phyloP scores from a whole-genome alignment of 2,797 vertebrate genomes.

The Silurus aristotelis region DNA sequence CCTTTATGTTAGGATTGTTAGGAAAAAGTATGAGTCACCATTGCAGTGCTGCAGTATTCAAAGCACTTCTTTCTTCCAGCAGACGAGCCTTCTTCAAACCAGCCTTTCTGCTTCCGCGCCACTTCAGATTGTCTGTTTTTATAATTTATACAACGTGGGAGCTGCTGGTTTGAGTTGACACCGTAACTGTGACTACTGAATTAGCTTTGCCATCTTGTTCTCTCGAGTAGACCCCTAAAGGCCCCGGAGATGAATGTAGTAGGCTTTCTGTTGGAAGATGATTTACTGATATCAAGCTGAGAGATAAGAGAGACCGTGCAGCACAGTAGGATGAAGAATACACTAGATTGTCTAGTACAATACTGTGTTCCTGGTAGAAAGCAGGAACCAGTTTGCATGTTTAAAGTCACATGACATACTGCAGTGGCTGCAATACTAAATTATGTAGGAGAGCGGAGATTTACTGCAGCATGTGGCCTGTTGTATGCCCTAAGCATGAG shows the following conservation, averaged over 20 bases:
- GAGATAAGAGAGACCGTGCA: background rate
- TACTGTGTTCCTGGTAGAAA: background rate
- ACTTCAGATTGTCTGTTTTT: constrained; percentile 31
- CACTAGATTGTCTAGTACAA: background rate
- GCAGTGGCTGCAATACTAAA: constrained; percentile 45
- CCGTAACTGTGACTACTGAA: constrained; percentile 35
- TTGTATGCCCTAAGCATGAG: constrained; percentile 33
- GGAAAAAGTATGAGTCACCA: constrained; percentile 33
- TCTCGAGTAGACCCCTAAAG: constrained; percentile 30
- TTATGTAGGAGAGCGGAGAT: constrained; percentile 50
- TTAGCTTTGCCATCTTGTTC: constrained; percentile 48
- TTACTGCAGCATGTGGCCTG: constrained; percentile 35
- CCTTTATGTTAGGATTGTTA: too few relatives aligned
- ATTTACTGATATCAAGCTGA: background rate
- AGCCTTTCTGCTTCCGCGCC: constrained; percentile 25
- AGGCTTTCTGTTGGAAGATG: constrained; percentile 7
- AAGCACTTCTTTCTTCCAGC: constrained; percentile 11
- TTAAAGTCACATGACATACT: constrained; percentile 31
- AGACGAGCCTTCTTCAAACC: constrained; percentile 23
- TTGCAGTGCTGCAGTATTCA: constrained; percentile 9
- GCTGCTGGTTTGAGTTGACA: constrained; percentile 43
- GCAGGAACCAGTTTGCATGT: constrained; percentile 17
- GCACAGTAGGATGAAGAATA: background rate
- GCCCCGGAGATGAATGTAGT: constrained; percentile 33
- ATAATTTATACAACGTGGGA: constrained; percentile 41